Conservation (phyloP, 2,113 vertebrate genomes). For the Vulpes ferrilata region DNA sequence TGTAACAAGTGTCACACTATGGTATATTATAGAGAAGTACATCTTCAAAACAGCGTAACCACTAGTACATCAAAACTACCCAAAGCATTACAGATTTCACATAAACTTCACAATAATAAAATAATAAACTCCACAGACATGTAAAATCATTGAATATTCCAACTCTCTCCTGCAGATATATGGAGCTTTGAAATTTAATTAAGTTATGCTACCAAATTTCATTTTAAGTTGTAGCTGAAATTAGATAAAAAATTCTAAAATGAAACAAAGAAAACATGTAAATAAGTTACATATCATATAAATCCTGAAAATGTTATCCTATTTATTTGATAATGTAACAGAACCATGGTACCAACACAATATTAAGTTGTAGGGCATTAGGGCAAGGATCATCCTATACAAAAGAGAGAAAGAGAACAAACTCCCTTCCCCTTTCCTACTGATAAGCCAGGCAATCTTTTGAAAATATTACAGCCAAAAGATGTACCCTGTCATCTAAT, state of each 20-base stretch:
- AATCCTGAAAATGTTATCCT: not conserved
- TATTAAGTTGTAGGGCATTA: not conserved
- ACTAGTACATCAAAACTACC: slow-evolving; percentile 42
- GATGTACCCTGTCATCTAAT: not conserved
- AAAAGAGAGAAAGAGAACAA: not conserved
- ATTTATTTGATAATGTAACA: not conserved
- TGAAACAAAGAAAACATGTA: not conserved
- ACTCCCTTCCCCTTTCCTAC: not conserved
- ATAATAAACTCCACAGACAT: not conserved
- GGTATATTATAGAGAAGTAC: not conserved
- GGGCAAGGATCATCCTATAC: not conserved
- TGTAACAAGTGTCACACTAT: not conserved
- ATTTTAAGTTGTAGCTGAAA: slow-evolving; percentile 31
- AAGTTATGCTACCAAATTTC: not conserved
- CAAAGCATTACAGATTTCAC: slow-evolving; percentile 6
- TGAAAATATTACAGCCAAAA: not conserved
- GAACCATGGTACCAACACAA: not conserved
- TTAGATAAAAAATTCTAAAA: slow-evolving; percentile 42
- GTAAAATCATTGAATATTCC: slow-evolving; percentile 21
- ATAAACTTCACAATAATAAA: slow-evolving; percentile 24
- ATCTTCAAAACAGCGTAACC: slow-evolving; percentile 27
- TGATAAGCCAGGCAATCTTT: not conserved
- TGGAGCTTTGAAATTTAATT: not conserved
- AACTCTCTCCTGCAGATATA: not conserved
- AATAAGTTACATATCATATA: not conserved